Evolutionary conservation across 53 echinoderm and acorn worm species (phyloP), one percentile per base, ranked within the genome.

Genomic region (Holothuria scabra): DNA sequence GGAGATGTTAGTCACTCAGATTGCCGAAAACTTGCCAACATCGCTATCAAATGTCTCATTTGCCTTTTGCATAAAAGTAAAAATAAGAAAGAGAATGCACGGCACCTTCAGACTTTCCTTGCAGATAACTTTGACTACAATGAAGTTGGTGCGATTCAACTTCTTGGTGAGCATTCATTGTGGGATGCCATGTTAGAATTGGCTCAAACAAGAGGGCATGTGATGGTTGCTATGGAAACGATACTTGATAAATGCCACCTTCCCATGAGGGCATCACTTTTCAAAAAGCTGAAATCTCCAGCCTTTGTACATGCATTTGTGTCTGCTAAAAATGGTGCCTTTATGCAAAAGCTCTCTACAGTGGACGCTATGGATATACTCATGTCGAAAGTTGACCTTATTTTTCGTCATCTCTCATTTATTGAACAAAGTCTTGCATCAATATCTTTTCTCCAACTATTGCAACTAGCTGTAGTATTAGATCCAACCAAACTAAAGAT

Each of bases 111-210:
- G 16, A 81, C 82, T n/a, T 97, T 92, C 74, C 65, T 97, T 29
- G 90, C 85, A 56, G 94, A 94, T 58, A 97, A 88, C 80, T 97
- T 94, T 86, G 97, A 97, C 86, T 97, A 97, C 66, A 84, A 94
- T 83, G 97, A 94, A 29, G 89, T 88, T 25, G 71, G 76, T 9
- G 87, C 92, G 1, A 49, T 97, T 28, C 70, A 86, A n/a, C 64
- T 94, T 25, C 88, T 97, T 79, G 90, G 90, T 2, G 52, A 90
- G n/a, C 84, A 86, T 62, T 90, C 94, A 5, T 81, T 97, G 58
- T 88, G 92, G 76, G 92, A 93, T 30, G 44, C 88, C 41, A 80
- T 97, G 65, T 60, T 97, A 66, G 87, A 94, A 65, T 88, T 97
- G 31, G 97, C 97, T 24, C 90, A 90, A 91, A 88, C 90, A 18